phyloP scores from a whole-genome alignment of 2,888 invertebrate species.

The Agapostemon virescens region DNA sequence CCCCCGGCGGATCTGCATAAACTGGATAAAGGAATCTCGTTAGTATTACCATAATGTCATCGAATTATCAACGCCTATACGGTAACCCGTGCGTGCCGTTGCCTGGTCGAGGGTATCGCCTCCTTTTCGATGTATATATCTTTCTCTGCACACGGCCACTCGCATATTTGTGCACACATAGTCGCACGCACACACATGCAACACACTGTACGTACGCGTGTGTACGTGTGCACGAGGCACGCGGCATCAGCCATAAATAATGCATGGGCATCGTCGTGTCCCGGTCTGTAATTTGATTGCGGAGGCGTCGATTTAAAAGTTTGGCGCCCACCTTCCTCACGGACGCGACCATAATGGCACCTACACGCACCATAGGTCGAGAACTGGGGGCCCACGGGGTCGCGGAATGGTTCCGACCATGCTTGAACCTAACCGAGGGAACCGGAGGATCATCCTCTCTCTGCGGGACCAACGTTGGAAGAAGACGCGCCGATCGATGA shows the following conservation, averaged over 20 bases:
- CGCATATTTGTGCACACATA: too few species aligned
- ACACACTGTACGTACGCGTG: slow-evolving; percentile 8
- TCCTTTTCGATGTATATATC: slow-evolving; percentile 4
- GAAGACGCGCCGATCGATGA: neutral
- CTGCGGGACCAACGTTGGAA: neutral
- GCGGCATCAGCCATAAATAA: slow-evolving; percentile 77
- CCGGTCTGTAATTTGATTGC: slow-evolving; percentile 78
- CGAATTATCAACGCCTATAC: slow-evolving; percentile 67
- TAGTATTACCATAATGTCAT: slow-evolving; percentile 64
- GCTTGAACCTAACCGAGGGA: neutral
- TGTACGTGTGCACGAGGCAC: slow-evolving; percentile 65
- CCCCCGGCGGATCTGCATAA: slow-evolving; percentile 35
- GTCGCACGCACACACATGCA: neutral
- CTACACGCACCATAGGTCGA: slow-evolving; percentile 58
- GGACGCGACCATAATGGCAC: slow-evolving; percentile 71
- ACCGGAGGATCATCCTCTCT: neutral
- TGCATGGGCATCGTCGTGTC: slow-evolving; percentile 75
- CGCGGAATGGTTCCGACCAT: neutral
- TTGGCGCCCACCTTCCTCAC: slow-evolving; percentile 72
- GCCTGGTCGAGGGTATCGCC: slow-evolving; percentile 22
- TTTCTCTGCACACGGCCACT: neutral
- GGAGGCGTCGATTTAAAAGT: slow-evolving; percentile 78
- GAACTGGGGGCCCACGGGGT: slow-evolving; percentile 6
- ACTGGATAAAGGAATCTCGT: slow-evolving; percentile 58
- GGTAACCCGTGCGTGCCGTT: slow-evolving; percentile 28